phyloP scores from a whole-genome alignment of 2,797 vertebrate species.

The Gobio occitaniae region DNA sequence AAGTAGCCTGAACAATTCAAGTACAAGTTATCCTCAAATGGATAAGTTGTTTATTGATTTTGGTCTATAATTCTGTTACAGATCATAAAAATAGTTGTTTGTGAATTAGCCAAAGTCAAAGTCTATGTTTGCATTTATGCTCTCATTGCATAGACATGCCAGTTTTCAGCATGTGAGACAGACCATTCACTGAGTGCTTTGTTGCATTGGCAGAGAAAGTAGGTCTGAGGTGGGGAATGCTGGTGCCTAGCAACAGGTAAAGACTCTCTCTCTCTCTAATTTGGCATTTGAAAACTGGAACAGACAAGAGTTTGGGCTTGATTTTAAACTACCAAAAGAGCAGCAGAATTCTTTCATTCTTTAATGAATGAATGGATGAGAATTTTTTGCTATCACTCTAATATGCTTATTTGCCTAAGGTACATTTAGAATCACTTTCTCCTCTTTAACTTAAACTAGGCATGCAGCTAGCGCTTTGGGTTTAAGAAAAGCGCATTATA shows the following conservation, averaged over 20 bases:
- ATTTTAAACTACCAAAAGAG: not conserved
- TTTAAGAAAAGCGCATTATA: too few relatives aligned
- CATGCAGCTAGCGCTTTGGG: too few relatives aligned
- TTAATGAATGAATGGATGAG: not conserved
- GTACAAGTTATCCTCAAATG: not conserved
- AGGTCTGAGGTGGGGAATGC: slow-evolving; percentile 55
- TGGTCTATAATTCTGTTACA: not conserved
- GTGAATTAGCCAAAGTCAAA: not conserved
- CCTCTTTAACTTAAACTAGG: not conserved
- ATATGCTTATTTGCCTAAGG: not conserved
- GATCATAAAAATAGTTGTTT: slow-evolving; percentile 6
- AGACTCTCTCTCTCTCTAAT: slow-evolving; percentile 43
- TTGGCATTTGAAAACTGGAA: slow-evolving; percentile 43
- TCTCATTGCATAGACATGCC: slow-evolving; percentile 7
- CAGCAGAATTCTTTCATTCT: slow-evolving; percentile 10
- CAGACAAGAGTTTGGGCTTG: slow-evolving; percentile 27
- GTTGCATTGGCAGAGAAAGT: slow-evolving; percentile 51
- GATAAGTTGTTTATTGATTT: not conserved
- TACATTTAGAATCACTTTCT: not conserved
- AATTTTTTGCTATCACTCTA: not conserved
- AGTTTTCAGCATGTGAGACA: slow-evolving; percentile 38
- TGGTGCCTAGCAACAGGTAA: slow-evolving; percentile 69
- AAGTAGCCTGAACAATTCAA: not conserved
- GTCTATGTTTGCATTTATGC: not conserved
- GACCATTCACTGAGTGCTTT: slow-evolving; percentile 53